Conservation (phyloP, 2,888 invertebrate species). For the Diachrysia chrysitis region DNA sequence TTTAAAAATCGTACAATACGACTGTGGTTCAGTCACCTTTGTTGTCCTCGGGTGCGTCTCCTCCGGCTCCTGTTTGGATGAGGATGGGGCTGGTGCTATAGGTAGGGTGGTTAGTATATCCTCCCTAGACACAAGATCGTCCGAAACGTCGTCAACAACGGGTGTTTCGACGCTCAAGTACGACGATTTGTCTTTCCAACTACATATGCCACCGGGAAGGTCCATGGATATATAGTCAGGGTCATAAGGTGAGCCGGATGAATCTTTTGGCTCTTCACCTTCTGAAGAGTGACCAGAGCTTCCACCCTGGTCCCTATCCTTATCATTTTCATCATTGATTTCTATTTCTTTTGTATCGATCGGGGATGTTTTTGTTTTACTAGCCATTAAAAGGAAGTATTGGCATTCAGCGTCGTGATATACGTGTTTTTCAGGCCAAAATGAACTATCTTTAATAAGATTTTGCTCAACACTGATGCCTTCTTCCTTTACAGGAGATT, state of each 20-base stretch:
- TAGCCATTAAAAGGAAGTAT: slow-evolving; percentile 88
- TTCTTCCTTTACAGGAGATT: slow-evolving; percentile 53
- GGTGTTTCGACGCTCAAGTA: slow-evolving; percentile 91
- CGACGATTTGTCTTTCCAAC: slow-evolving; percentile 95
- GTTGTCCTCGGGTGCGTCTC: slow-evolving; percentile 75
- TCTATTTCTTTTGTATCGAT: slow-evolving; percentile 64
- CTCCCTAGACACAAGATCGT: slow-evolving; percentile 74
- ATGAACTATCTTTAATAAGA: slow-evolving; percentile 83
- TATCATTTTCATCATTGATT: slow-evolving; percentile 87
- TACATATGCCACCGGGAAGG: slow-evolving; percentile 94
- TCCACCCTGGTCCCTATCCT: slow-evolving; percentile 90
- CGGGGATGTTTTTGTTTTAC: slow-evolving; percentile 74
- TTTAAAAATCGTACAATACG: slow-evolving; percentile 87
- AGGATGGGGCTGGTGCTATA: slow-evolving; percentile 81
- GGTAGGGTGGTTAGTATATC: slow-evolving; percentile 87
- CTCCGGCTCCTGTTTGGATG: slow-evolving; percentile 83
- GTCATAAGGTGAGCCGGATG: slow-evolving; percentile 76
- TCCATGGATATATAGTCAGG: slow-evolving; percentile 92
- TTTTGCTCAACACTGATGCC: slow-evolving; percentile 71
- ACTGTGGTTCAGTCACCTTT: slow-evolving; percentile 87
- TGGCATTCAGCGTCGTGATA: slow-evolving; percentile 92
- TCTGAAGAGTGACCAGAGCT: slow-evolving; percentile 89
- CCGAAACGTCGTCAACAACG: slow-evolving; percentile 65
- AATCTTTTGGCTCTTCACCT: slow-evolving; percentile 73
- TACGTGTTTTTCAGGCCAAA: slow-evolving; percentile 90